phyloP scores from a whole-genome alignment of 2,797 vertebrate species.

The Argya squamiceps region DNA sequence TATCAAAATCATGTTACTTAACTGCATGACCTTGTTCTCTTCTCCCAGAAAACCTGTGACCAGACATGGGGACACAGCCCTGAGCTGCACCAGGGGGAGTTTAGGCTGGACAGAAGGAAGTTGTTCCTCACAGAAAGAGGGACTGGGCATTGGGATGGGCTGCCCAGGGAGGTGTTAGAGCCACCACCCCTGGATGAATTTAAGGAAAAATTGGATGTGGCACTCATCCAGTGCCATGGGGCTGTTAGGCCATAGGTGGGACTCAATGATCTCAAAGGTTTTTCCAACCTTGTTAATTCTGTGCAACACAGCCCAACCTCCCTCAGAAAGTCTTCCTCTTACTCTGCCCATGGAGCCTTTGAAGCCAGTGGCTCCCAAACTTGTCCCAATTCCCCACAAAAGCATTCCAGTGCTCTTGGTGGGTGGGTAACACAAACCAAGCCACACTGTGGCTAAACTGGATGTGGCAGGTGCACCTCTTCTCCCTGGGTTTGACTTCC shows the following conservation, averaged over 20 bases:
- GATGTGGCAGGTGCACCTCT: background rate
- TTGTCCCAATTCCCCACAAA: background rate
- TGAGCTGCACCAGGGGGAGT: background rate
- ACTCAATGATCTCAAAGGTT: background rate
- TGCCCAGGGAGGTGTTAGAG: background rate
- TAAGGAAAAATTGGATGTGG: background rate
- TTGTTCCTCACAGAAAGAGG: background rate
- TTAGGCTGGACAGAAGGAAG: background rate
- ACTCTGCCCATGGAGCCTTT: background rate
- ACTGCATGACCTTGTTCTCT: background rate
- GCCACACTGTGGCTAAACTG: no score
- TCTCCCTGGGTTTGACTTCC: background rate
- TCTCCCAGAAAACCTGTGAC: background rate
- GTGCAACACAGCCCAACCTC: background rate
- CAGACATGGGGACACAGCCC: background rate
- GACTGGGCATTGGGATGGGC: background rate
- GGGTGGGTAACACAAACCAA: fast-evolving
- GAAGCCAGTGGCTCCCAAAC: background rate
- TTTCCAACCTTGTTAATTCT: background rate
- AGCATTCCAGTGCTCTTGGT: background rate
- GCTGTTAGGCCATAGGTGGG: no score
- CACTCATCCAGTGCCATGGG: background rate
- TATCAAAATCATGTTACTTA: background rate
- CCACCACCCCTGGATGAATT: background rate
- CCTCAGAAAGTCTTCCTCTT: background rate